Conservation (phyloP, 2,888 invertebrate genomes). For the Eupithecia inturbata region DNA sequence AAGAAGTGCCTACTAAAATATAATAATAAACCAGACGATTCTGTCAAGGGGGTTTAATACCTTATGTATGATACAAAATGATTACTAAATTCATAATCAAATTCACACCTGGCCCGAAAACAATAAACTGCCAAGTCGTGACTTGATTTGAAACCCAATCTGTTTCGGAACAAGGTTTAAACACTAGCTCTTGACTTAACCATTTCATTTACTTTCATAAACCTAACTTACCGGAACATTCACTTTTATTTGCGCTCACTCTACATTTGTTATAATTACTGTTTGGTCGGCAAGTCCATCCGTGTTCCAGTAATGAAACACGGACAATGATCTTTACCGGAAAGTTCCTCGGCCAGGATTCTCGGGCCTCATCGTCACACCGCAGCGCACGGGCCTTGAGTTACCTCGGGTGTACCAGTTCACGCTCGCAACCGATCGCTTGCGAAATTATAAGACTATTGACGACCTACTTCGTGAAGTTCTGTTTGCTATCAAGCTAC, state of each 20-base stretch:
- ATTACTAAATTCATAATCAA: constrained; percentile 9
- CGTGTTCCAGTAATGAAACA: background rate
- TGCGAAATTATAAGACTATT: constrained; percentile 76
- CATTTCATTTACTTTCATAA: constrained; percentile 29
- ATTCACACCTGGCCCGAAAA: constrained; percentile 15
- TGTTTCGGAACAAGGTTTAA: constrained; percentile 14
- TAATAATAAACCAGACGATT: background rate
- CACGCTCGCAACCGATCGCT: constrained; percentile 81
- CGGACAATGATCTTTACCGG: constrained; percentile 1
- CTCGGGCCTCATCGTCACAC: constrained; percentile 60
- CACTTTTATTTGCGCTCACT: constrained; percentile 16
- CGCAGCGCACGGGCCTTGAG: constrained; percentile 72
- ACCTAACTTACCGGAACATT: constrained; percentile 19
- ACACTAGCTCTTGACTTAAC: constrained; percentile 16
- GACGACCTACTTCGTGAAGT: constrained; percentile 80
- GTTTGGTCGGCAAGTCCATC: background rate
- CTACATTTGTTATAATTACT: constrained; percentile 2
- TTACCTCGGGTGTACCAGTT: constrained; percentile 78
- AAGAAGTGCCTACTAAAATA: background rate
- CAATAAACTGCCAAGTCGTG: constrained; percentile 23
- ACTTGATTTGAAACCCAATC: constrained; percentile 23
- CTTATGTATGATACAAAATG: constrained; percentile 3
- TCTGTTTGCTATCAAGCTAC: constrained; percentile 74
- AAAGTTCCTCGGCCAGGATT: constrained; percentile 12
- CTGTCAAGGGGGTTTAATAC: background rate